Evolutionary conservation across 2,113 vertebrate species (phyloP).

Genomic region (Istiophorus platypterus): DNA sequence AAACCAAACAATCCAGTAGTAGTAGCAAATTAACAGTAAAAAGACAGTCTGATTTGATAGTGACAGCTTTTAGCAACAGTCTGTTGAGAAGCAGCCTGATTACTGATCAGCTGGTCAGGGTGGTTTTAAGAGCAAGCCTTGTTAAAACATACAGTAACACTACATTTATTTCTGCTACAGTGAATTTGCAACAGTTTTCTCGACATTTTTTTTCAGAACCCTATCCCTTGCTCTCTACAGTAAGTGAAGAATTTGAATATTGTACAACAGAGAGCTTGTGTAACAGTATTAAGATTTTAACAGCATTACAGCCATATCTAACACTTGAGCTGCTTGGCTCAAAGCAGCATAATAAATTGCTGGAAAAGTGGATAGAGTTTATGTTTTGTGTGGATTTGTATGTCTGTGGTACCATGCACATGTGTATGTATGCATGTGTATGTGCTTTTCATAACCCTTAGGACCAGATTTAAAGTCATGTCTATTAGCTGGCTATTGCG

Average conservation of each 20-base stretch:
- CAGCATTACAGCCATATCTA: constrained; percentile 71
- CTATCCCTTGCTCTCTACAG: constrained; percentile 25
- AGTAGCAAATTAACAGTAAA: constrained; percentile 14
- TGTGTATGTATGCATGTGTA: constrained; percentile 15
- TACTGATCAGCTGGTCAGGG: constrained; percentile 42
- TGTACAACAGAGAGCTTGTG: constrained; percentile 66
- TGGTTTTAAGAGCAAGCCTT: constrained; percentile 11
- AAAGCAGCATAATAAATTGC: constrained; percentile 73
- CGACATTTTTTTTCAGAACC: constrained; percentile 8
- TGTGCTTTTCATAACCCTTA: constrained; percentile 57
- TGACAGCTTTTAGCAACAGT: constrained; percentile 45
- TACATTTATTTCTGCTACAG: constrained; percentile 15
- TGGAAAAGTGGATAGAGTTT: constrained; percentile 73
- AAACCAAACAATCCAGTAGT: constrained; percentile 8
- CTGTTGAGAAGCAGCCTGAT: constrained; percentile 37
- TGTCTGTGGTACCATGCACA: constrained; percentile 3
- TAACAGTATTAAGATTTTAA: constrained; percentile 74
- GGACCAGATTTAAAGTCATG: constrained; percentile 69
- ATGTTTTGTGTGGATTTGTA: constrained; percentile 49
- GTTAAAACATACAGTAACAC: constrained; percentile 21
- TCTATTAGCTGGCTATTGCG: constrained; percentile 73
- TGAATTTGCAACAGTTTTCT: constrained; percentile 22
- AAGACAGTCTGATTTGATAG: constrained; percentile 44
- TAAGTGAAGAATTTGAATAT: constrained; percentile 70
- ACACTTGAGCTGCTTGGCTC: constrained; percentile 65